phyloP scores from a whole-genome alignment of 2,113 vertebrate genomes.

The Pteruthius melanotis region DNA sequence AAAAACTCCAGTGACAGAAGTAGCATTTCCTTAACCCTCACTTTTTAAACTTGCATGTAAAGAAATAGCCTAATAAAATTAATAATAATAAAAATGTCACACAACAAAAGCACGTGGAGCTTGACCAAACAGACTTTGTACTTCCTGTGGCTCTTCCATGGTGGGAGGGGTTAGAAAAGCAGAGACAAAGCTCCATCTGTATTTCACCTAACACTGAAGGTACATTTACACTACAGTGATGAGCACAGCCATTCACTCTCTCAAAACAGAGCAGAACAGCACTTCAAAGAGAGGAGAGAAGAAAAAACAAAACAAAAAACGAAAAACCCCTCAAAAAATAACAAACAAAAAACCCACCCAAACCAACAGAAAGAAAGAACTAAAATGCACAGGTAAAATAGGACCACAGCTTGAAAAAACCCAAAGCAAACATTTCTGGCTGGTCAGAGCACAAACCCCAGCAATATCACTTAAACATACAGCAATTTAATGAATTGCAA shows the following conservation, averaged over 20 bases:
- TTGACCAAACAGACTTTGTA: not conserved
- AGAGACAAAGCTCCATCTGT: not conserved
- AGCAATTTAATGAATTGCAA: not conserved
- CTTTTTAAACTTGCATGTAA: not conserved
- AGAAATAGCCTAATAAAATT: not conserved
- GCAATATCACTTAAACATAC: not conserved
- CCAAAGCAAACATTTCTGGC: not conserved
- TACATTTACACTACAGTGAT: not conserved
- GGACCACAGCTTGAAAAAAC: not conserved
- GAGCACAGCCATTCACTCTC: not conserved
- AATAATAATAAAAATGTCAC: not conserved
- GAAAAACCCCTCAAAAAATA: not conserved
- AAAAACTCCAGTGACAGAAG: not conserved
- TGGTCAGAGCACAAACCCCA: not conserved
- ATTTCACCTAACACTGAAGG: not conserved
- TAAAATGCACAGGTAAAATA: not conserved
- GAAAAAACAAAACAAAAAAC: not conserved
- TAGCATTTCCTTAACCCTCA: not conserved
- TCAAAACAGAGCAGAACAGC: not conserved
- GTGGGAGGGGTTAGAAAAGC: not conserved
- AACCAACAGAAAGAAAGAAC: not conserved
- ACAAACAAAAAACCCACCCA: fast-evolving
- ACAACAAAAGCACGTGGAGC: not conserved
- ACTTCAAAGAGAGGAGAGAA: not conserved
- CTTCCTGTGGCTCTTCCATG: not conserved